Base-by-base conservation (phyloP, 2,888 invertebrate species). In the Dusona sp. region DNA sequence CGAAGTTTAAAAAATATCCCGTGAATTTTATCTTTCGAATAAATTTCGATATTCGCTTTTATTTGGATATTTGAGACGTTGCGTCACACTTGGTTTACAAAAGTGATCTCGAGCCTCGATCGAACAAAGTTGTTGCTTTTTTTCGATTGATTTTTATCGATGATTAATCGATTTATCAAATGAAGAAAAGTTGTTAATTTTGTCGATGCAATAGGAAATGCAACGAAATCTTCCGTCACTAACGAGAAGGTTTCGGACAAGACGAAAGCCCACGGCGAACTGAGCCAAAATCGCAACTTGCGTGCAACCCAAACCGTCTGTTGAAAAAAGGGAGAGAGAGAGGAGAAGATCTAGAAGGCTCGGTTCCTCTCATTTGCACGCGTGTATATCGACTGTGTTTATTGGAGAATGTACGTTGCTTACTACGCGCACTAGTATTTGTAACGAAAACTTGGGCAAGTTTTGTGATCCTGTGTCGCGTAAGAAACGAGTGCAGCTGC, bases 241-340 rank as follows among this genome's bases (percentile, higher is more conserved):
- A 11, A 65, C 51, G 54, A 48, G 88, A 85, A 78, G n/a, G 75
- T 45, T 67, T 51, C 65, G 22, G 45, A 74, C 84, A 77, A 83
- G 85, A 83, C 88, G 89, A 90, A 80, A 86, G 86, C 87, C 87
- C 84, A 79, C 88, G 88, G 81, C 86, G 75, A 85, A 91, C 91
- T 90, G 88, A 90, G 77, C 83, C 85, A 51, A 80, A 83, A 86
- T 54, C 48, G 36, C 38, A 73, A 38, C 48, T 51, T 36, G 77
- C 61, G 48, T 36, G 45, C 48, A 77, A 61, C 4, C 61, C 61
- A 29, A 64, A 72, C 48, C 80, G 79, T 29, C 38, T 68, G 45
- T 48, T 42, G 54, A 65, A 67, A 77, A 84, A 57, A 64, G 70
- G 67, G 65, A 73, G 61, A 70, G 51, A 70, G 51, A 73, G 78